A percentile compares a stretch with the other conserved stretches of the same genome.
Conservation (phyloP, 2,113 vertebrate species). For the Syngnathus scovelli region DNA sequence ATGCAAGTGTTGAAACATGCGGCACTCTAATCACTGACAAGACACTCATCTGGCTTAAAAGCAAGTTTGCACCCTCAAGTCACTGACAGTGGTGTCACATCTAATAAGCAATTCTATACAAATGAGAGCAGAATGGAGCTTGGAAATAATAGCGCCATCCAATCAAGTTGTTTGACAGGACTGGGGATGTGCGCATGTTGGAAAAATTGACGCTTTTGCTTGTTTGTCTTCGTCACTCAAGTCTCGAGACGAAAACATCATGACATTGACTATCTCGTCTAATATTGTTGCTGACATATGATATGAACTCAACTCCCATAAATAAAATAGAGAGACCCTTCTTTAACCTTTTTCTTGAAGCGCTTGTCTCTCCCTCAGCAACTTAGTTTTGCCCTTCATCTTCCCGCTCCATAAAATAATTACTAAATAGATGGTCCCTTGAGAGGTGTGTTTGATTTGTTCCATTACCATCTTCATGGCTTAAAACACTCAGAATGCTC, state of each 20-base stretch:
- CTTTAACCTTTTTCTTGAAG: background rate
- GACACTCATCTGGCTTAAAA: conserved; percentile 1
- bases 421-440: background rate
- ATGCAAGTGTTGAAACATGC: background rate
- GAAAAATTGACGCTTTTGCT: background rate
- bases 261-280: background rate
- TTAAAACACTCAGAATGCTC: too few relatives aligned
- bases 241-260: background rate
- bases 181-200: background rate
- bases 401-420: background rate
- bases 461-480: too few relatives aligned
- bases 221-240: background rate
- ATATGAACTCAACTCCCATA: background rate
- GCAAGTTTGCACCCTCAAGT: conserved; percentile 4
- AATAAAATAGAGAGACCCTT: background rate
- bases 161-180: background rate
- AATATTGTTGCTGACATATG: background rate
- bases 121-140: background rate
- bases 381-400: background rate
- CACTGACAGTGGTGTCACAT: conserved; percentile 3
- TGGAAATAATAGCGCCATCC: background rate
- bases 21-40: conserved; percentile 3
- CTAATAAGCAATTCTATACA: background rate
- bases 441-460: too few relatives aligned
- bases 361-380: background rate